Conservation (phyloP, 2,888 invertebrate species). For the Meandrusa payeni region DNA sequence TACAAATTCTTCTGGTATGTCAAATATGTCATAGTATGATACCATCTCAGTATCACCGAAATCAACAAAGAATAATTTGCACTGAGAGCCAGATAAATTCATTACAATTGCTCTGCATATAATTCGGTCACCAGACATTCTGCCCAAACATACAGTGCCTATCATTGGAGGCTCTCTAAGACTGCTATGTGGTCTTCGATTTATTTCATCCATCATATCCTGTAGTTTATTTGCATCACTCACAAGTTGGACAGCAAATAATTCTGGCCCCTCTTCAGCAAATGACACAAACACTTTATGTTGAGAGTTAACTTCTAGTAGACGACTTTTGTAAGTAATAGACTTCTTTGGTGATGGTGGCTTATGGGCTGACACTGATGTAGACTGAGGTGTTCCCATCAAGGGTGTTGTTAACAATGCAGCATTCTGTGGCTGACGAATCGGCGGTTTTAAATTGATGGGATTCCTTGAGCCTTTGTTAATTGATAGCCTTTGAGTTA, state of each 20-base stretch:
- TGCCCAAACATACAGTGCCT: conserved; percentile 88
- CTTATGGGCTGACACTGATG: conserved; percentile 35
- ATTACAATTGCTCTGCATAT: conserved; percentile 89
- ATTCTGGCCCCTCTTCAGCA: conserved; percentile 89
- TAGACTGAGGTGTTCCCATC: conserved; percentile 31
- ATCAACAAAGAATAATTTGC: conserved; percentile 90
- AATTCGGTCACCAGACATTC: conserved; percentile 84
- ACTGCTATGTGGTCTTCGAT: conserved; percentile 81
- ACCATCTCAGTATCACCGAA: conserved; percentile 89
- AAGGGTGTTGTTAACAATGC: conserved; percentile 27
- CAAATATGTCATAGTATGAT: conserved; percentile 85
- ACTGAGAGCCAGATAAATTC: conserved; percentile 85
- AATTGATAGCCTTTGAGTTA: conserved; percentile 57
- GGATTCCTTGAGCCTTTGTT: conserved; percentile 59
- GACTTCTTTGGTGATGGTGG: conserved; percentile 62
- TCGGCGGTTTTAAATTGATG: conserved; percentile 56
- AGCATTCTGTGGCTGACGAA: conserved; percentile 54
- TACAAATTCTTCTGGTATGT: conserved; percentile 87
- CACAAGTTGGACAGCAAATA: conserved; percentile 88
- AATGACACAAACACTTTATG: conserved; percentile 87
- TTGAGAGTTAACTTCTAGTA: conserved; percentile 68
- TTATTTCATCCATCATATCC: conserved; percentile 87
- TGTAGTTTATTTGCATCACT: conserved; percentile 81
- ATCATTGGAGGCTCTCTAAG: conserved; percentile 85
- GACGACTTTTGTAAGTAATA: conserved; percentile 76